A percentile compares a stretch with the other conserved stretches of the same genome.
Evolutionary conservation across 2,113 vertebrate species (phyloP).

Genomic region (Tachysurus fulvidraco): DNA sequence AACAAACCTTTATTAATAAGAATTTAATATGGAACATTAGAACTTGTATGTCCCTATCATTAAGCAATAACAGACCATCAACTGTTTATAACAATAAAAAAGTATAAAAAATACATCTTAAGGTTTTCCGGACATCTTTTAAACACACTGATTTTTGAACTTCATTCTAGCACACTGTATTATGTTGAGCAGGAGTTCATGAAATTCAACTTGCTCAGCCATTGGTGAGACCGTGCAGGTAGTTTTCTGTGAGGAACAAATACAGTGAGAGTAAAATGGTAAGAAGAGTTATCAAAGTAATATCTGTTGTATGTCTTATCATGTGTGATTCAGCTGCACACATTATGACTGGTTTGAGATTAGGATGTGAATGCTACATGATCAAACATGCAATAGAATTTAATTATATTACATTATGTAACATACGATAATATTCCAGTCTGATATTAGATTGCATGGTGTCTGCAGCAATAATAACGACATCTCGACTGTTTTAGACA

Average conservation of each 20-base stretch:
- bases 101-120: background rate
- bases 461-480: background rate
- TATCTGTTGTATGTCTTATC: background rate
- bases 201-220: background rate
- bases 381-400: background rate
- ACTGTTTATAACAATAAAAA: background rate
- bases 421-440: background rate
- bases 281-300: background rate
- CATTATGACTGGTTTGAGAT: background rate
- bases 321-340: background rate
- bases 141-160: background rate
- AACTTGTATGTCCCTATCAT: background rate
- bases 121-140: background rate
- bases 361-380: background rate
- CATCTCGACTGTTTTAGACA: background rate
- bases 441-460: background rate
- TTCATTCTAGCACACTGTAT: background rate
- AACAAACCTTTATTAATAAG: background rate
- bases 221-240: background rate
- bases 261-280: background rate
- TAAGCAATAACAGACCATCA: background rate
- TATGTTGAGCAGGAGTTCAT: background rate
- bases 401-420: background rate
- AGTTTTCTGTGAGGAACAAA: background rate
- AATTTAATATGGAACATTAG: background rate